Conservation (phyloP, 1,140 invertebrate genomes). For the Arctopsyche grandis region DNA sequence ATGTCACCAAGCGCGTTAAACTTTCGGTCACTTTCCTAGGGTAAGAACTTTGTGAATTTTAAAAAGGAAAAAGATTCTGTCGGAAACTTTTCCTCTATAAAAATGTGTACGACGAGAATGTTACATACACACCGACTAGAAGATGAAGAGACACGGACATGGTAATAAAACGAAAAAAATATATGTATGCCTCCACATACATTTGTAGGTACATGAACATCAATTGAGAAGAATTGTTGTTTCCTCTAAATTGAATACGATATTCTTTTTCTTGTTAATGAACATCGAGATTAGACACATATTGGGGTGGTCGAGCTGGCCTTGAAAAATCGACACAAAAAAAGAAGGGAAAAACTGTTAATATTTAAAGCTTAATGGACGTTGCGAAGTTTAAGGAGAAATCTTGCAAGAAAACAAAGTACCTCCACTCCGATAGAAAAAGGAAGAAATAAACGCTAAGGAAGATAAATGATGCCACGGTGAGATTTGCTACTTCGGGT, state of each 20-base stretch:
- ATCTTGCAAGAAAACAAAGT: constrained; percentile 32
- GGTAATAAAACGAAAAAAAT: background rate
- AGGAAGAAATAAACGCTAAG: constrained; percentile 34
- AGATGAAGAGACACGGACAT: background rate
- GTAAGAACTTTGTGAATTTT: constrained; percentile 8
- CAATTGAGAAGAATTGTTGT: background rate
- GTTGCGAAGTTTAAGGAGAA: constrained; percentile 13
- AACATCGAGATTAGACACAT: background rate
- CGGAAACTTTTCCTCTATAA: constrained; percentile 18
- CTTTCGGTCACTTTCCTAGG: constrained; percentile 9
- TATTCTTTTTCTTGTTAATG: constrained; percentile 8
- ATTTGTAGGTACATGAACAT: too few species aligned
- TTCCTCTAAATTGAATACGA: background rate
- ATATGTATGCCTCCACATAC: background rate
- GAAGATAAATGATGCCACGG: constrained; percentile 39
- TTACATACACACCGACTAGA: background rate
- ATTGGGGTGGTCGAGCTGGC: background rate
- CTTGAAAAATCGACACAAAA: constrained; percentile 23
- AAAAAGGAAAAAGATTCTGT: constrained; percentile 13
- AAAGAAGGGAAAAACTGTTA: constrained; percentile 29
- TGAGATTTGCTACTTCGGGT: constrained; percentile 36
- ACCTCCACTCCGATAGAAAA: constrained; percentile 34
- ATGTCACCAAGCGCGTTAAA: constrained; percentile 18
- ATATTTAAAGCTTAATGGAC: constrained; percentile 37
- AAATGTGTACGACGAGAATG: background rate